Conservation (phyloP, 2,797 vertebrate genomes). For the Sebastes nivosus region DNA sequence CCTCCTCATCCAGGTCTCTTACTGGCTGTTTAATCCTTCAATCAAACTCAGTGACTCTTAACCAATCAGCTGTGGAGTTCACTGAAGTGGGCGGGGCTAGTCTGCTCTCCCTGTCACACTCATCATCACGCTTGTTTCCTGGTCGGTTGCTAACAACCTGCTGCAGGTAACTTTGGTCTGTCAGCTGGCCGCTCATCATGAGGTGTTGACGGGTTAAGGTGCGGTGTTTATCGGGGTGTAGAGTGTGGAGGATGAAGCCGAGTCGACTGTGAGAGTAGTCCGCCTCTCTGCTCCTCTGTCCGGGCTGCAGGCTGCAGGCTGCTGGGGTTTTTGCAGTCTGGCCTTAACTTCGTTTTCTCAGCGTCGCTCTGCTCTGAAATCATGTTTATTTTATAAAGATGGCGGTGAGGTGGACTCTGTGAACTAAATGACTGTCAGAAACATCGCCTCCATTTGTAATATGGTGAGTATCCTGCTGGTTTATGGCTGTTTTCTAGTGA, state of each 20-base stretch:
- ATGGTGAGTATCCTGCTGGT: conserved; percentile 88
- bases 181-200: background rate
- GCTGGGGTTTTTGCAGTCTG: conserved; percentile 69
- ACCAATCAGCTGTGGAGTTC: background rate
- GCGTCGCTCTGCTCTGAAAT: conserved; percentile 68
- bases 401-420: conserved; percentile 91
- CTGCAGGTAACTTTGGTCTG: background rate
- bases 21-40: background rate
- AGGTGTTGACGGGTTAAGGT: background rate
- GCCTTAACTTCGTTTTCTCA: conserved; percentile 72
- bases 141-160: background rate
- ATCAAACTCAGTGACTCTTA: background rate
- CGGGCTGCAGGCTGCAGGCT: background rate
- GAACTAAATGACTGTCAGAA: conserved; percentile 99
- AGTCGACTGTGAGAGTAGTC: background rate
- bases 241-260: background rate
- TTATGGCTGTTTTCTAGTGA: conserved; percentile 27
- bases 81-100: background rate
- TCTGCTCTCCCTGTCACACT: background rate
- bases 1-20: background rate
- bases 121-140: background rate
- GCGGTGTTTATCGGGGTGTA: background rate
- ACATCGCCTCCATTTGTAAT: conserved; percentile 99
- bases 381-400: conserved; percentile 94
- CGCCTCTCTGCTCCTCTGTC: too few relatives aligned